Conservation (phyloP, 2,888 invertebrate genomes). For the Calameuta pallipes region DNA sequence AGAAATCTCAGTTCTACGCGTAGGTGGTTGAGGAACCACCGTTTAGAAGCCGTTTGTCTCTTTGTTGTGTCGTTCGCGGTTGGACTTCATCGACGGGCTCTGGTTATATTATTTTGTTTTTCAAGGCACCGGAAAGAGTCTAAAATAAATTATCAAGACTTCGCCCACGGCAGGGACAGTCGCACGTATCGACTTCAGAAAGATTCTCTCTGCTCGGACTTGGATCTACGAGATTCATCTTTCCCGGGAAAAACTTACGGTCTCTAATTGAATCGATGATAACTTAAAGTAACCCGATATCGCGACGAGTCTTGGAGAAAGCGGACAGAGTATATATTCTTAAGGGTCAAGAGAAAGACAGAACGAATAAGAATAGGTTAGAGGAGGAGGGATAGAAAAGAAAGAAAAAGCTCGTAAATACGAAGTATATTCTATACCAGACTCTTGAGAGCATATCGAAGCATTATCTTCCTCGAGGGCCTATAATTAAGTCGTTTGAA, state of each 20-base stretch:
- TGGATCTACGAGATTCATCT: background rate
- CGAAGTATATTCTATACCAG: background rate
- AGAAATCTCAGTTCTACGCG: background rate
- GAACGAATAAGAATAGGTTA: background rate
- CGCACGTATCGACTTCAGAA: background rate
- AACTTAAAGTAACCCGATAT: slow-evolving; percentile 21
- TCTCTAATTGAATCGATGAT: slow-evolving; percentile 24
- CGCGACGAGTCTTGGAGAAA: background rate
- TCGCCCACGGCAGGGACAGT: background rate
- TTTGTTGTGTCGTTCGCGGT: slow-evolving; percentile 12
- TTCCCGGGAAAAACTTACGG: background rate
- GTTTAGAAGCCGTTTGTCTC: slow-evolving; percentile 1
- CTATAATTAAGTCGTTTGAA: slow-evolving; percentile 19
- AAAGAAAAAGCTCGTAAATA: background rate
- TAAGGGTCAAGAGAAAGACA: background rate
- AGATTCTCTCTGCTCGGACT: background rate
- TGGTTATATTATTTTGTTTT: background rate
- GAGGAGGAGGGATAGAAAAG: background rate
- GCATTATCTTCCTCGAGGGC: slow-evolving; percentile 12
- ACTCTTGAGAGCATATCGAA: slow-evolving; percentile 11
- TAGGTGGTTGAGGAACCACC: background rate
- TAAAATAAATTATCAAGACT: background rate
- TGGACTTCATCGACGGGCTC: background rate
- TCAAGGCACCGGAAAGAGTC: background rate
- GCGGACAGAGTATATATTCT: slow-evolving; percentile 4